Evolutionary conservation across 2,888 invertebrate species (phyloP).

Genomic region (Epistrophe grossulariae): DNA sequence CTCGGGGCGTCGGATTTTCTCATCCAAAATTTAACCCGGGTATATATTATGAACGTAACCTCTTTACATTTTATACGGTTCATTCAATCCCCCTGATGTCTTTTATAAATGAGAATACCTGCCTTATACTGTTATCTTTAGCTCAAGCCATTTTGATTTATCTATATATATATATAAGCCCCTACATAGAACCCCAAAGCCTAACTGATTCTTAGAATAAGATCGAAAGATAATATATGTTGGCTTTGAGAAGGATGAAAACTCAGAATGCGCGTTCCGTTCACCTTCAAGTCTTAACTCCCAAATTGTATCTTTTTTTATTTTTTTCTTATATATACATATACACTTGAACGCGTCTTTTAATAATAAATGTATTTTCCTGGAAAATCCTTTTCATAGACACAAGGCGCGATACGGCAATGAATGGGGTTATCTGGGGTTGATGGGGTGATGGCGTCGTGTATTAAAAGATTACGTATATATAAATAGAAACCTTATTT

Average conservation of each 20-base stretch:
- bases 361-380: conserved; percentile 69
- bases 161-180: neutral
- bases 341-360: conserved; percentile 33
- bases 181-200: neutral
- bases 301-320: conserved; percentile 32
- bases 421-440: neutral
- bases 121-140: neutral
- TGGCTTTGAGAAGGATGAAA: conserved; percentile 8
- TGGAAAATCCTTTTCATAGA: conserved; percentile 47
- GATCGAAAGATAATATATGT: conserved; percentile 22
- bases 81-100: neutral
- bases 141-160: conserved; percentile 2
- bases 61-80: neutral
- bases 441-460: neutral
- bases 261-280: neutral
- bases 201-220: neutral
- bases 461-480: conserved; percentile 36
- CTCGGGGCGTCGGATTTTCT: neutral
- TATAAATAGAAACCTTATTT: conserved; percentile 55
- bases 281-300: conserved; percentile 18
- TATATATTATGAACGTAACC: no score
- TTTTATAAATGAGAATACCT: neutral
- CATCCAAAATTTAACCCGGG: neutral
- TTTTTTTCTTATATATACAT: neutral
- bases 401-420: neutral